A percentile compares a stretch with the other conserved stretches of the same genome.
Evolutionary conservation across 2,113 vertebrate species (phyloP).

Genomic region (Lagopus leucura): DNA sequence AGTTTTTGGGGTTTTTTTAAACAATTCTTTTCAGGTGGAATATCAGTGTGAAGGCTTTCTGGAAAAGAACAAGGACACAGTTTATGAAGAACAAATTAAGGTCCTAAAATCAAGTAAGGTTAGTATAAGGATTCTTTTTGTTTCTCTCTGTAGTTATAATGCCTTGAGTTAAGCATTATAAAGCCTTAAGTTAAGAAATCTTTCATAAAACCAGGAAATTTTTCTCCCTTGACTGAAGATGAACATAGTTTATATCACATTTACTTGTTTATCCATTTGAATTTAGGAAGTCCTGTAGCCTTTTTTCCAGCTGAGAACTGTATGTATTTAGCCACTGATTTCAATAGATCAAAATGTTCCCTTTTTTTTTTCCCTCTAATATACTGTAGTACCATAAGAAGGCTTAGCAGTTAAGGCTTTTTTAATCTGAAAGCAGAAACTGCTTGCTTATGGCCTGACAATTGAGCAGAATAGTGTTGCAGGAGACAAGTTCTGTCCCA

Average conservation of each 20-base stretch:
- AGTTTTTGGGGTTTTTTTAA: background rate
- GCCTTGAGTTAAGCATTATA: background rate
- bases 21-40: constrained; percentile 86
- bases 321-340: background rate
- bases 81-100: constrained; percentile 97
- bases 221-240: background rate
- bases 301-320: background rate
- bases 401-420: constrained; percentile 1
- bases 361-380: background rate
- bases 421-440: background rate
- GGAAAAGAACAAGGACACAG: constrained; percentile 98
- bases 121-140: constrained; percentile 35
- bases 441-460: background rate
- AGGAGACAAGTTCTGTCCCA: background rate
- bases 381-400: background rate
- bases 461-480: background rate
- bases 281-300: background rate
- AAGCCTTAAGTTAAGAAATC: background rate
- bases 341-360: background rate
- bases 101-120: constrained; percentile 98
- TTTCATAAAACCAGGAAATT: background rate
- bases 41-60: constrained; percentile 98
- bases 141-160: background rate
- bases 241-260: background rate
- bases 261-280: background rate